Evolutionary conservation across 2,888 invertebrate species (phyloP), one percentile per base, ranked within the genome.

Genomic region (Diarsia dahlii): DNA sequence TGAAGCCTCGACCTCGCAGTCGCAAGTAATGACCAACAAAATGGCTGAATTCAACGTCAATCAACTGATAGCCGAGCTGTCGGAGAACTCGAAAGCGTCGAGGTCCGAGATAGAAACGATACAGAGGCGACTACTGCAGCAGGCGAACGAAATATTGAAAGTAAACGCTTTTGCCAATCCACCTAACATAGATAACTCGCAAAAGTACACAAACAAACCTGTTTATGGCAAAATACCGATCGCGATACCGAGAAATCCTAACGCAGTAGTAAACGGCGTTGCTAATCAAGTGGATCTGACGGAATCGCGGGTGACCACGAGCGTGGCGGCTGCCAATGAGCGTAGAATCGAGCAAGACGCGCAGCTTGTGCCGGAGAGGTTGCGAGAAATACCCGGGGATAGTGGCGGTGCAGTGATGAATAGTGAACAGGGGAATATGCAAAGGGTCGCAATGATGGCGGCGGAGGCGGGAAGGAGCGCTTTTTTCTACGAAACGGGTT

Each of bases 401-500:
- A 91, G 90, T 88, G 89, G 89, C 88, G 88, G 88, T 87, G 92
- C 93, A 93, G 93, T 94, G 94, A 95, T 93, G 93, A 94, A 95
- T 92, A 91, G 91, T 90, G 92, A 88, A 88, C 94, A 93, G 90
- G 93, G 94, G 91, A 94, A 94, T 93, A 94, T 94, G 94, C 95
- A 93, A 94, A 94, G 96, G 95, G 95, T 94, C 95, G 94, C 90
- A 90, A 87, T 91, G 91, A 89, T 91, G 90, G 90, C 93, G 90
- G 91, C 90, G 91, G 94, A 93, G 94, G 94, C 94, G 93, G 95
- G 95, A 95, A 95, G 94, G 94, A 92, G 90, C 81, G 88, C 90
- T 95, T 96, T 96, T 96, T 96, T 98, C 97, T 97, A 98, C 98
- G 93, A 93, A 96, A 96, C 95, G 92, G 95, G 95, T 96, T 95